Evolutionary conservation across 2,797 vertebrate genomes (phyloP).

Genomic region (Acanthurus lineatus): DNA sequence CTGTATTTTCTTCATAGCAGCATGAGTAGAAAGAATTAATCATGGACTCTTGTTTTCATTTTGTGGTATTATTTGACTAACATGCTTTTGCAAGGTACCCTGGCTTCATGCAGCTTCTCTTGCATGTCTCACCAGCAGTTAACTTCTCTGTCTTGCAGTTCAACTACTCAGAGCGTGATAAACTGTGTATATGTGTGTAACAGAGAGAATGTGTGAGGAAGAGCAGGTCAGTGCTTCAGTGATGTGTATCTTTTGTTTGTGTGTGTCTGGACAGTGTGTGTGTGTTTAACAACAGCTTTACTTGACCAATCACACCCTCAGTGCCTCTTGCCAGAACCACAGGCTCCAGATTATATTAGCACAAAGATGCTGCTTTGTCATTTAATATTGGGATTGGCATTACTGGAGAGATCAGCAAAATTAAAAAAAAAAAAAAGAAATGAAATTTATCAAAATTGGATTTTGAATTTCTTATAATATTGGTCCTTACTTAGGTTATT

Average conservation of each 20-base stretch:
- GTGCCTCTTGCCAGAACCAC: conserved; percentile 78
- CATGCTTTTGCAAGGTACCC: conserved; percentile 40
- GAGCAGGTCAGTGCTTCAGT: conserved; percentile 25
- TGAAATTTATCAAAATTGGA: conserved; percentile 7
- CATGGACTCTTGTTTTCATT: conserved; percentile 16
- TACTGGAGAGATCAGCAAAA: conserved; percentile 84
- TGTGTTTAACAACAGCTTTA: conserved; percentile 74
- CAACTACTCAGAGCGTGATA: conserved; percentile 62
- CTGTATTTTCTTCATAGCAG: conserved; percentile 46
- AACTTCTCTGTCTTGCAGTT: conserved; percentile 58
- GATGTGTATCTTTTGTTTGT: conserved; percentile 33
- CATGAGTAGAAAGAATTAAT: conserved; percentile 36
- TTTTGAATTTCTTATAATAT: conserved; percentile 1
- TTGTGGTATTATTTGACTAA: conserved; percentile 50
- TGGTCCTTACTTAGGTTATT: conserved; percentile 9
- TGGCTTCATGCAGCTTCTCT: conserved; percentile 11
- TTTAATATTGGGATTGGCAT: conserved; percentile 87
- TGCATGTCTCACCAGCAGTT: conserved; percentile 49
- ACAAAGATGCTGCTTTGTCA: conserved; percentile 83
- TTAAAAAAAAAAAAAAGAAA: neutral
- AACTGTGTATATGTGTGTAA: conserved; percentile 26
- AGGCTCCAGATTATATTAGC: conserved; percentile 76
- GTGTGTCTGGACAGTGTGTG: conserved; percentile 42
- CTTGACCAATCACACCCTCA: conserved; percentile 71
- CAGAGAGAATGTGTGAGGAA: neutral